A percentile compares a stretch with the other conserved stretches of the same genome.
Conservation (phyloP, 2,113 vertebrate species). For the Colistium nudipinnis region DNA sequence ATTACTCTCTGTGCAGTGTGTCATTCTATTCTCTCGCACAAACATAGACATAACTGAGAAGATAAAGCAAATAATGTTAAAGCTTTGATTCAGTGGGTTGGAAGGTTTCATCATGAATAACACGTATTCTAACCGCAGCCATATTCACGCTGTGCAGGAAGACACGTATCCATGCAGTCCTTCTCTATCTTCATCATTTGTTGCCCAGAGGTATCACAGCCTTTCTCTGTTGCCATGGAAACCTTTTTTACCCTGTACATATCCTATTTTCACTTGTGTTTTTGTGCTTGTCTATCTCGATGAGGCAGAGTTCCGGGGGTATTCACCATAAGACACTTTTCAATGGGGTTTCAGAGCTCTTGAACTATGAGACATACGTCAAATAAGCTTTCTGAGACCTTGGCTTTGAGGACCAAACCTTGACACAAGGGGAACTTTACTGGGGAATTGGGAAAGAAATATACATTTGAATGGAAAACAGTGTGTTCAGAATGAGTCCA, state of each 20-base stretch:
- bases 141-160: constrained; percentile 38
- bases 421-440: constrained; percentile 22
- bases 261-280: constrained; percentile 69
- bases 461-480: not conserved
- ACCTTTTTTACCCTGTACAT: constrained; percentile 72
- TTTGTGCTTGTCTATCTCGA: constrained; percentile 61
- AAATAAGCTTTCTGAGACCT: constrained; percentile 27
- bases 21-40: constrained; percentile 8
- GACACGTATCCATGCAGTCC: constrained; percentile 48
- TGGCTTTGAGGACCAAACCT: constrained; percentile 20
- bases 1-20: constrained; percentile 1
- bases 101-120: constrained; percentile 41
- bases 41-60: constrained; percentile 1
- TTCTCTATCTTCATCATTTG: constrained; percentile 54
- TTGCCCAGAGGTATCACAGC: constrained; percentile 57
- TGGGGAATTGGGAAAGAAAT: constrained; percentile 3
- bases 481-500: not conserved
- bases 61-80: constrained; percentile 18
- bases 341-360: constrained; percentile 48
- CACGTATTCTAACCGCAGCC: constrained; percentile 37
- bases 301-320: constrained; percentile 44
- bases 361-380: constrained; percentile 32
- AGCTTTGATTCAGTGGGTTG: constrained; percentile 35
- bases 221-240: constrained; percentile 76
- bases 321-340: constrained; percentile 47